phyloP scores from a whole-genome alignment of 2,888 invertebrate genomes.

The Limnephilus rhombicus region DNA sequence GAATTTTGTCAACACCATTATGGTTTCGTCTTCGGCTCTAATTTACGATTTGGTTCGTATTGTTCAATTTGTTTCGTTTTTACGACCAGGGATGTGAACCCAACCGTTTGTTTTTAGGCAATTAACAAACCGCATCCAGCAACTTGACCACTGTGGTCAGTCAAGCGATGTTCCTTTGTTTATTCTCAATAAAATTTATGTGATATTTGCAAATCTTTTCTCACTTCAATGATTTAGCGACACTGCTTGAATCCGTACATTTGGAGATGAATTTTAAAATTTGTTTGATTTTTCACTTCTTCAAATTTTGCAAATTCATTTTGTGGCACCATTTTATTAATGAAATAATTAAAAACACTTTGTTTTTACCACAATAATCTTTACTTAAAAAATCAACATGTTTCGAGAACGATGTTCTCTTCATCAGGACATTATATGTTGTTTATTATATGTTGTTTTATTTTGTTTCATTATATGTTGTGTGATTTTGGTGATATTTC shows the following conservation, averaged over 20 bases:
- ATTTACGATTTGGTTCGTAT: constrained; percentile 26
- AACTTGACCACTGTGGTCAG: constrained; percentile 39
- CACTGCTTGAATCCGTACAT: not conserved
- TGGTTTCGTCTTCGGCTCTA: constrained; percentile 18
- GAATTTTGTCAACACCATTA: constrained; percentile 26
- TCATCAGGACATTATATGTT: too few species aligned
- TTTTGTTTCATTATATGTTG: too few species aligned
- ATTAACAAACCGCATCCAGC: constrained; percentile 44
- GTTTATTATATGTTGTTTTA: too few species aligned
- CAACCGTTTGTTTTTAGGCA: constrained; percentile 24
- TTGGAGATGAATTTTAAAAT: not conserved
- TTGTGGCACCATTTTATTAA: too few species aligned
- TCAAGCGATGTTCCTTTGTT: constrained; percentile 42
- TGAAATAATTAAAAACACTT: too few species aligned
- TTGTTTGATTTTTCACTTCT: too few species aligned
- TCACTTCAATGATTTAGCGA: not conserved
- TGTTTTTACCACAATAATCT: too few species aligned
- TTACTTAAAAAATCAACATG: too few species aligned
- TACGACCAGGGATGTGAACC: constrained; percentile 24
- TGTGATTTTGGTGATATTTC: not conserved
- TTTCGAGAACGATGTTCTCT: too few species aligned
- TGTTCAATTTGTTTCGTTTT: constrained; percentile 18
- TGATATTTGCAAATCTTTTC: not conserved
- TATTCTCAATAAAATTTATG: constrained; percentile 8
- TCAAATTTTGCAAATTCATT: too few species aligned